Base-by-base conservation (phyloP, 2,797 vertebrate species). In the Lates japonicus region DNA sequence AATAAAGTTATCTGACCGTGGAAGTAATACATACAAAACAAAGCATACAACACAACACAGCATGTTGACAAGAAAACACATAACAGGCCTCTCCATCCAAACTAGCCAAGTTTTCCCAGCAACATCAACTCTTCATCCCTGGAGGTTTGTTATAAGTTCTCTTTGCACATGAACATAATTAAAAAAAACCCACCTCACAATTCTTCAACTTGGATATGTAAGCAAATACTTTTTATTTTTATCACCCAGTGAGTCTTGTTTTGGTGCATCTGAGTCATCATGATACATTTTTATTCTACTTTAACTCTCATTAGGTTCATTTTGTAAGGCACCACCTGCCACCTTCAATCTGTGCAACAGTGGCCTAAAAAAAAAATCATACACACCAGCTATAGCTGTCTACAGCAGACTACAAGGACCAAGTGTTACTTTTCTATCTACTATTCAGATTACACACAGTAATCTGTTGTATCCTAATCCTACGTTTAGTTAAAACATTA, bases 301-400 rank as follows among this genome's bases (percentile, higher is more conserved):
- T 31, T 73, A 65, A 70, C n/a, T 58, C 52, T 66, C 49, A 75
- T 75, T 68, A 64, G 52, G 70, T 75, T 72, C 25, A 74, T 69
- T 77, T 85, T 64, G 33, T 4, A 2, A 79, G 55, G 52, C 60
- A 65, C 80, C 74, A 80, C 64, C 65, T 83, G 78, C 60, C 78
- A 64, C 41, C 59, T 71, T 75, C 69, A 78, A 51, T 79, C 52
- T 76, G 68, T 81, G 59, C 33, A 71, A 35, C 22, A 22, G 35
- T 71, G 66, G 9, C 46, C 7, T 29, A 41, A 70, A 57, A 66
- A 60, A 60, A 31, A 35, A 13, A 7, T 74, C 41, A n/a, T 13
- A 31, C 55, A 20, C 44, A 55, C 51, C 20, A 63, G 61, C 70
- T 58, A 7, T 10, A 58, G 20, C 9, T 66, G 46, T 58, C 52